phyloP scores from a whole-genome alignment of 2,113 vertebrate genomes.

The Lagenorhynchus albirostris region DNA sequence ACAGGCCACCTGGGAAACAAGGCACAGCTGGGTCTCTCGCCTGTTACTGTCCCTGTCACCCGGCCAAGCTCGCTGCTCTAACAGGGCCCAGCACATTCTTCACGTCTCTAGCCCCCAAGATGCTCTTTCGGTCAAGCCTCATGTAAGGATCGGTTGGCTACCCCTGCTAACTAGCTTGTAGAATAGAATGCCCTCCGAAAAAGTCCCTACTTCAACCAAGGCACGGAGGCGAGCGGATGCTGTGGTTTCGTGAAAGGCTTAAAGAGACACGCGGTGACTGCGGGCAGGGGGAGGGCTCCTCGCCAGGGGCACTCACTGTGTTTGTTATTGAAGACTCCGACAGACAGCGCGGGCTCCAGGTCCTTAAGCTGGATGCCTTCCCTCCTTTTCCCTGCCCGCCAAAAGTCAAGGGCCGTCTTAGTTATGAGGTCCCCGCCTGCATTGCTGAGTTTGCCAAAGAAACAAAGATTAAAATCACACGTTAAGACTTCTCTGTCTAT shows the following conservation, averaged over 20 bases:
- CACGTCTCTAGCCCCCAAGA: rapidly evolving
- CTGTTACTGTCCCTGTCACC: not conserved
- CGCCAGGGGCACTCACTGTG: constrained; percentile 85
- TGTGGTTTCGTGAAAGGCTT: not conserved
- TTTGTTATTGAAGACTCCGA: constrained; percentile 93
- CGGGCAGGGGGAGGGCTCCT: not conserved
- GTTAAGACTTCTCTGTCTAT: not conserved
- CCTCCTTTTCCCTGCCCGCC: constrained; percentile 84
- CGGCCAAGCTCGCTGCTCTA: not conserved
- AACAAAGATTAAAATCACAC: not conserved
- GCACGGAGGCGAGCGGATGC: rapidly evolving
- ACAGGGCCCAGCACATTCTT: not conserved
- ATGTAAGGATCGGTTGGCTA: rapidly evolving
- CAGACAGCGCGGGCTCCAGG: constrained; percentile 84
- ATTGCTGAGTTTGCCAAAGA: constrained; percentile 83
- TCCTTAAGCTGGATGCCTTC: constrained; percentile 92
- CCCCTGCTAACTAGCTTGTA: not conserved
- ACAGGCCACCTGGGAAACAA: constrained; percentile 89
- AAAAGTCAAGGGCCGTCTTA: constrained; percentile 88
- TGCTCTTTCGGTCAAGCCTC: not conserved
- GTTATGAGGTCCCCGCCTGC: constrained; percentile 92
- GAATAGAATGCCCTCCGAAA: not conserved
- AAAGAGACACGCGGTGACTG: not conserved
- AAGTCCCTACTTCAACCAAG: not conserved
- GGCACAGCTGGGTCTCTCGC: not conserved